Evolutionary conservation across 2,797 vertebrate species (phyloP).

Genomic region (Cyclura pinguis): DNA sequence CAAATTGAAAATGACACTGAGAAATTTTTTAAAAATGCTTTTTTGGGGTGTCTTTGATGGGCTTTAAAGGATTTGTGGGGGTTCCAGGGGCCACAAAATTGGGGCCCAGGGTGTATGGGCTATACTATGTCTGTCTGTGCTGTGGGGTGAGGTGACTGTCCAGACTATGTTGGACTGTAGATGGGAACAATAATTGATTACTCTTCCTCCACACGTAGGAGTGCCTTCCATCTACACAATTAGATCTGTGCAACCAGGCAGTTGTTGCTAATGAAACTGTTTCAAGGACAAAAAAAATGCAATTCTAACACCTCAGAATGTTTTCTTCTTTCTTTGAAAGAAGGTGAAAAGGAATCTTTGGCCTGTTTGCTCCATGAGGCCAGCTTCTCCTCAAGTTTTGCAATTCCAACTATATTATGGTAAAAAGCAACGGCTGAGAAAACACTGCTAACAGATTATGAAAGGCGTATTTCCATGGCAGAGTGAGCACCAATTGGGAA

Average conservation of each 20-base stretch:
- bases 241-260: neutral
- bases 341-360: slow-evolving; percentile 18
- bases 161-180: neutral
- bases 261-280: neutral
- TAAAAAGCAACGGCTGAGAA: slow-evolving; percentile 5
- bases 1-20: too few species aligned
- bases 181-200: neutral
- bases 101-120: too few species aligned
- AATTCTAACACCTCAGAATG: neutral
- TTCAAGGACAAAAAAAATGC: too few species aligned
- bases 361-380: neutral
- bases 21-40: too few species aligned
- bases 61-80: too few species aligned
- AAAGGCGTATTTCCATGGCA: slow-evolving; percentile 52
- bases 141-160: neutral
- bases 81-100: too few species aligned
- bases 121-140: neutral
- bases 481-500: slow-evolving; percentile 55
- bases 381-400: fast-evolving
- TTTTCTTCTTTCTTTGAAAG: neutral
- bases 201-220: neutral
- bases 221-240: neutral
- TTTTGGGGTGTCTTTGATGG: too few species aligned
- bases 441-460: slow-evolving; percentile 29
- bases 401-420: slow-evolving; percentile 29